Evolutionary conservation across 2,888 invertebrate genomes (phyloP).

Genomic region (Diarsia dahlii): DNA sequence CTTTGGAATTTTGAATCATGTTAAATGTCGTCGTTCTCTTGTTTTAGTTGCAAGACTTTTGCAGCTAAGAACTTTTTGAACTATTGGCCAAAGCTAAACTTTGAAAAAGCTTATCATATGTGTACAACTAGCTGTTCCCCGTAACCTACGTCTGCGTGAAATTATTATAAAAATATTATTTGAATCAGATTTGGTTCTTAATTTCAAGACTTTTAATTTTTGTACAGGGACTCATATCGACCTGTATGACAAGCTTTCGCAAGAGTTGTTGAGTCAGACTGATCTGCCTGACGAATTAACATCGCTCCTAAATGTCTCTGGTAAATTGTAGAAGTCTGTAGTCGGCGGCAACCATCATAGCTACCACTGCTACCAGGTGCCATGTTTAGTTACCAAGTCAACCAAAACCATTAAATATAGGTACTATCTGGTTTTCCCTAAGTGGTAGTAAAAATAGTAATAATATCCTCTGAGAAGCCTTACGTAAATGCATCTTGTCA

Average conservation of each 20-base stretch:
- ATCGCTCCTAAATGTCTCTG: too few relatives aligned
- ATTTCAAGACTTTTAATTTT: too few relatives aligned
- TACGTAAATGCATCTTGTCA: background rate
- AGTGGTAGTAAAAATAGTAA: background rate
- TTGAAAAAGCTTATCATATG: background rate
- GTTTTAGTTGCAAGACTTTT: background rate
- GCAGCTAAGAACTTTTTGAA: background rate
- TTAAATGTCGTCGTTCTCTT: constrained; percentile 1
- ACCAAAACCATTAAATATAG: background rate
- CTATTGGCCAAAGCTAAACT: background rate
- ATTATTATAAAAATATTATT: too few relatives aligned
- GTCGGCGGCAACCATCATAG: background rate
- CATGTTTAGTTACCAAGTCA: too few relatives aligned
- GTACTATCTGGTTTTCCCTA: background rate
- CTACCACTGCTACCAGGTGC: background rate
- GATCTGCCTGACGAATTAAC: too few relatives aligned
- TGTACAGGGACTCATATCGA: too few relatives aligned
- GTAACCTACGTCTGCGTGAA: too few relatives aligned
- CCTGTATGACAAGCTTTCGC: too few relatives aligned
- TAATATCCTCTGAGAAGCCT: background rate
- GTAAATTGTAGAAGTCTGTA: background rate
- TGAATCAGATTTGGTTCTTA: too few relatives aligned
- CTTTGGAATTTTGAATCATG: background rate
- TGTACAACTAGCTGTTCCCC: too few relatives aligned
- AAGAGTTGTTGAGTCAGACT: too few relatives aligned